A percentile compares a stretch with the other conserved stretches of the same genome.
Conservation (phyloP, 2,113 vertebrate genomes). For the Platycercus adscitus region DNA sequence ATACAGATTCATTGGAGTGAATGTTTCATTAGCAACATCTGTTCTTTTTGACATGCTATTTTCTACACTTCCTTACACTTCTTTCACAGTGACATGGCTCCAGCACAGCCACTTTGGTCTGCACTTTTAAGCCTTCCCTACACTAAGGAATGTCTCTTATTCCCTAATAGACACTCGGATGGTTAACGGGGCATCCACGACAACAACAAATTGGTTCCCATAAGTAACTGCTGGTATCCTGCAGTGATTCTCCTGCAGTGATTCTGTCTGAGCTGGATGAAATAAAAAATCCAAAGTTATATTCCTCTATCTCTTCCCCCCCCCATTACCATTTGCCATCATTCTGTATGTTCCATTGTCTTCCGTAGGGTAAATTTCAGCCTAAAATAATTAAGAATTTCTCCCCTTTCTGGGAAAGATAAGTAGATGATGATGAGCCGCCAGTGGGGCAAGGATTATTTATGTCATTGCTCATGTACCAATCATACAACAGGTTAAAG, state of each 20-base stretch:
- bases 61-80: neutral
- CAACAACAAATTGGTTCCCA: neutral
- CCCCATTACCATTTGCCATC: neutral
- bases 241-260: slow-evolving; percentile 1
- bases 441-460: neutral
- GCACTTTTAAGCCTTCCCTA: slow-evolving; percentile 9
- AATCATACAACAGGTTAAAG: neutral
- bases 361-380: neutral
- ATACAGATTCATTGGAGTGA: neutral
- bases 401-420: neutral
- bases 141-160: neutral
- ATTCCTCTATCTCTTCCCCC: neutral
- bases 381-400: slow-evolving; percentile 9
- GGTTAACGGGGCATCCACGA: neutral
- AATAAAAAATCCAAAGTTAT: slow-evolving; percentile 24
- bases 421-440: neutral
- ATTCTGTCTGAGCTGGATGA: neutral
- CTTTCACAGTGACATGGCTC: neutral
- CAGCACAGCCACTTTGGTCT: neutral
- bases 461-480: neutral
- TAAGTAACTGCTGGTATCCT: slow-evolving; percentile 1
- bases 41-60: slow-evolving; percentile 10
- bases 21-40: slow-evolving; percentile 27
- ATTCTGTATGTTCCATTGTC: neutral
- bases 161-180: neutral